Base-by-base conservation (phyloP, 2,888 invertebrate species). In the Mongoloraphidia duomilia region DNA sequence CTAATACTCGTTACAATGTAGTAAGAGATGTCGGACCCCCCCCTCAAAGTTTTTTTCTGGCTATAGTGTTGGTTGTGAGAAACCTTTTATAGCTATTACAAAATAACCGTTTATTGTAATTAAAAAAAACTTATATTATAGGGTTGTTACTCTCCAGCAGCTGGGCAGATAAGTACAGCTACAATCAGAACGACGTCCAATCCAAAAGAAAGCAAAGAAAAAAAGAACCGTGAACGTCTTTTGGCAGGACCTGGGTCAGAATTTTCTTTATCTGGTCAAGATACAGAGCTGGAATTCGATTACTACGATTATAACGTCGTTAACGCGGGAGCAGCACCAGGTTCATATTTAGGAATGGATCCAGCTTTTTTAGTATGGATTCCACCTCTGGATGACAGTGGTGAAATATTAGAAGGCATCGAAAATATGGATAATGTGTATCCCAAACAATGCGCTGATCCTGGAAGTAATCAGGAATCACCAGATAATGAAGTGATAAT, bases 291-390 rank as follows among this genome's bases (percentile, higher is more conserved):
- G 60, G 89, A 90, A 65, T 72, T 90, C 54, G 90, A 90, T 63
- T 90, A 90, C 60, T 89, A 90, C 61, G 89, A 90, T 62, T 90
- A 90, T 59, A 88, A 90, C 69, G 89, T 90, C 8, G 81, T 83
- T 45, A 89, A 89, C 62, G 78, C 79, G 1, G 84, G 84, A 52
- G 85, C 86, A 9, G 87, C 83, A 11, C 89, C 90, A 2, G 90
- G 89, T 14, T 89, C 88, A 0, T 89, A 88, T 61, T 67, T 89
- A 50, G 88, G 88, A 44, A 89, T 89, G 89, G 90, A 90, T 65
- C 89, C 89, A 1, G 88, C 88, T 0, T 89, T 87, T 64, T 69
- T 89, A 42, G 83, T 89, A 1, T 90, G 88, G 88, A 88, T 89
- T 55, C 89, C 90, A 8, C 89, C 89, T 0, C 67, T 85, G 17